Base-by-base conservation (phyloP, 2,797 vertebrate species). In the Darevskia nairensis region DNA sequence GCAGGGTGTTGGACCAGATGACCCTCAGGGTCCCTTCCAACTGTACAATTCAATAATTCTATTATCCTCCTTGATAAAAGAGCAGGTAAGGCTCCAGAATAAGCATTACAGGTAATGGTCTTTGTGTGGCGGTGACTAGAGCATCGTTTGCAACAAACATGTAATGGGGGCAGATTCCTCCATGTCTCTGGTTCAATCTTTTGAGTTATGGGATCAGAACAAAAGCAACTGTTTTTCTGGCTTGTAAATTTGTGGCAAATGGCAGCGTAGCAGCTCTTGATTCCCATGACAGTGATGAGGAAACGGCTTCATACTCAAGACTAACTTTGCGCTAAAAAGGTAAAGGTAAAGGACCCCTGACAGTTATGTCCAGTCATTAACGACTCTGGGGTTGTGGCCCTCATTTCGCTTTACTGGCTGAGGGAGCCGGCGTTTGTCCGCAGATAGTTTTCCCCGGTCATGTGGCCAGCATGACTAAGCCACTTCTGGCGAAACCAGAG, bases 161-260 rank as follows among this genome's bases (percentile, higher is more conserved):
- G 94, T 94, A 72, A 85, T 86, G 92, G 94, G 88, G 5, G 2
- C 94, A 93, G 93, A 96, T 96, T 92, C 96, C 96, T 96, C 96
- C 95, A 96, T 97, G 96, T 94, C 95, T 96, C 97, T 96, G 96
- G 96, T 97, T 97, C 97, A 97, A 97, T 98, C 96, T 97, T 97
- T 98, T 98, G 98, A 99, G 98, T 98, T 98, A 98, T 98, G 97
- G 97, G 96, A 97, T 97, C 97, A 97, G 97, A 98, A 98, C 97
- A 98, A 98, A 98, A 99, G 98, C 98, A 98, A 98, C 98, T 98
- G 97, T 97, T 97, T 97, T 98, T 98, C 98, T 98, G 98, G 98
- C 98, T 99, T 99, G 98, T 99, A 98, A 99, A 99, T 98, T 98
- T 98, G 98, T 99, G 98, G 99, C 98, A 99, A 99, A 99, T 98